Conservation (phyloP, 2,797 vertebrate species). For the Fistularia tabacaria region DNA sequence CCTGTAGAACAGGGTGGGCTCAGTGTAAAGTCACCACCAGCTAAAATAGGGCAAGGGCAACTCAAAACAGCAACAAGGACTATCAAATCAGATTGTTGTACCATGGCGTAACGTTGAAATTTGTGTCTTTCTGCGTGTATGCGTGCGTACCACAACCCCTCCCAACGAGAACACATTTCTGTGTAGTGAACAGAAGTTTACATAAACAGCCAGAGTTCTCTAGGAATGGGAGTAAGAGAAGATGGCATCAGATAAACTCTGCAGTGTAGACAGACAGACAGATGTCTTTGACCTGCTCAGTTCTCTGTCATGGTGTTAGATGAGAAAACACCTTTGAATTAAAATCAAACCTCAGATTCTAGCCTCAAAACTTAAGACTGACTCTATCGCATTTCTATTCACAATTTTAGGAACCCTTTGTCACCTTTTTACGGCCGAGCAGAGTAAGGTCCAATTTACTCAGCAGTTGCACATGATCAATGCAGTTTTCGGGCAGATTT, state of each 20-base stretch:
- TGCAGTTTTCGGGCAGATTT: background rate
- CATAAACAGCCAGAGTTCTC: conserved; percentile 47
- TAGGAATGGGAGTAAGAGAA: conserved; percentile 40
- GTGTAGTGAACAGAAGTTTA: conserved; percentile 54
- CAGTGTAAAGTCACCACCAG: conserved; percentile 57
- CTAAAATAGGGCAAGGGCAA: conserved; percentile 61
- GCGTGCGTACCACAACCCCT: conserved; percentile 15
- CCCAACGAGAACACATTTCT: conserved; percentile 49
- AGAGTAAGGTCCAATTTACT: background rate
- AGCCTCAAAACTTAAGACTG: no score
- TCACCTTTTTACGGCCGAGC: background rate
- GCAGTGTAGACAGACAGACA: conserved; percentile 2
- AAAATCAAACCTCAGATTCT: no score
- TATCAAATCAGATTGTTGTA: conserved; percentile 67
- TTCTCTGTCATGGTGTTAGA: conserved; percentile 5
- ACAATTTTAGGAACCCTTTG: no score
- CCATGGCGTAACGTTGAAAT: conserved; percentile 54
- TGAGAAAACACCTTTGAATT: background rate
- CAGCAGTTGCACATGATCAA: background rate
- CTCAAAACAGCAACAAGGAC: conserved; percentile 58
- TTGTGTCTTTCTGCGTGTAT: conserved; percentile 6
- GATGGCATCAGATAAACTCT: conserved; percentile 18
- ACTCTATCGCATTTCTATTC: no score
- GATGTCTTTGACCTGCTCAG: conserved; percentile 1
- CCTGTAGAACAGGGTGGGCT: conserved; percentile 39